These are phyloP conservation scores for Anguilla pacifica DNA, from an alignment of 2,797 vertebrate genomes.

Conservation along the genomic window DNA sequence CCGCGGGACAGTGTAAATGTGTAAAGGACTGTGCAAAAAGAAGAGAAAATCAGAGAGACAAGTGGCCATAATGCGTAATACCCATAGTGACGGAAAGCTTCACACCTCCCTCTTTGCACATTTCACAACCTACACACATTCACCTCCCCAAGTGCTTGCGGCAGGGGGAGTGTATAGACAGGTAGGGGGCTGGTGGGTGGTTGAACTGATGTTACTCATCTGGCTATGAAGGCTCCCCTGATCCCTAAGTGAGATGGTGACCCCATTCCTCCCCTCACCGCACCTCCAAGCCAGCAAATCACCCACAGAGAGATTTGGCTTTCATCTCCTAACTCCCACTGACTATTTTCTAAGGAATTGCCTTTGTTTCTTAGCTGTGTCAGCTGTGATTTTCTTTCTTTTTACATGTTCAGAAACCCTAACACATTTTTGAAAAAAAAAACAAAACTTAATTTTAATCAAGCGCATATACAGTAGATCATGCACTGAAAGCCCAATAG, in stretches of 20 bases:
- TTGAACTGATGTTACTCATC: constrained; percentile 22
- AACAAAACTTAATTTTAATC: not conserved
- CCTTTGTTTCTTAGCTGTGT: not conserved
- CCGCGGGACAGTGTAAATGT: not conserved
- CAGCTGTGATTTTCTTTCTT: not conserved
- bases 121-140: not conserved
- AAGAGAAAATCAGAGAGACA: not conserved
- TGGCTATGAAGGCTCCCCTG: not conserved
- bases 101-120: not conserved
- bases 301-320: constrained; percentile 15
- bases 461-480: not conserved
- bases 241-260: not conserved
- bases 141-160: not conserved
- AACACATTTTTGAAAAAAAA: not conserved
- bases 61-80: not conserved
- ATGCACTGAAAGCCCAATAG: not conserved
- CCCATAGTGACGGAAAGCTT: not conserved
- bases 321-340: constrained; percentile 30
- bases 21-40: not conserved
- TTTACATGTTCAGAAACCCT: not conserved
- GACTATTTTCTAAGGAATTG: not conserved
- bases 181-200: not conserved
- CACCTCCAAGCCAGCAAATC: not conserved
- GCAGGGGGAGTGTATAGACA: not conserved
- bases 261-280: not conserved